Conservation (phyloP, 2,888 invertebrate genomes). For the Tholera decimalis region DNA sequence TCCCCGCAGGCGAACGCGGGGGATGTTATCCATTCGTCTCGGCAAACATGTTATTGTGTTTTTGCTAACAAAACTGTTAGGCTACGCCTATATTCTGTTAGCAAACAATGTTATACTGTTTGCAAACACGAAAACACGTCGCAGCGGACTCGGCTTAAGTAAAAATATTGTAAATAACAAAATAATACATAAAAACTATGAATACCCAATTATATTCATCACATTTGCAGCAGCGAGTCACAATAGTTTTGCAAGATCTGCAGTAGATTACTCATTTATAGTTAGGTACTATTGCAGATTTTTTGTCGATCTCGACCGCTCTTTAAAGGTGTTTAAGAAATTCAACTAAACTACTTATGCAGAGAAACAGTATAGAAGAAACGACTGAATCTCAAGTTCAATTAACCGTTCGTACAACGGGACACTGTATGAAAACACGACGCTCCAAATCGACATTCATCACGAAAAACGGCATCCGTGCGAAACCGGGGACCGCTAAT, state of each 20-base stretch:
- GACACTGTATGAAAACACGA: constrained; percentile 44
- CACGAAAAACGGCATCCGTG: constrained; percentile 58
- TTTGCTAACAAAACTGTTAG: too few species aligned
- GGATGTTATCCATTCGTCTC: too few species aligned
- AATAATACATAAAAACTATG: too few species aligned
- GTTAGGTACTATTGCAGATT: neutral
- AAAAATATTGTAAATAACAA: too few species aligned
- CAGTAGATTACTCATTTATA: neutral
- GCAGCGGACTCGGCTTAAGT: too few species aligned
- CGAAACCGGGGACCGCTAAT: constrained; percentile 59
- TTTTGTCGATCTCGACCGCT: neutral
- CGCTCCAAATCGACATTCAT: constrained; percentile 47
- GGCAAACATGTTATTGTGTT: too few species aligned
- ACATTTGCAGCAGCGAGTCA: too few species aligned
- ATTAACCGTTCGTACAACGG: constrained; percentile 56
- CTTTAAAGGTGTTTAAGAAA: neutral
- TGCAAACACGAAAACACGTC: too few species aligned
- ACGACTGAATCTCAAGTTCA: constrained; percentile 29
- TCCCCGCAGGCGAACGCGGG: too few species aligned
- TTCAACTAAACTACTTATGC: neutral
- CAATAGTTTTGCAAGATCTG: neutral
- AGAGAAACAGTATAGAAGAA: constrained; percentile 23
- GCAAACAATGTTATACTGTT: too few species aligned
- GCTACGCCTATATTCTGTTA: too few species aligned
- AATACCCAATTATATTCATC: too few species aligned